Conservation (phyloP, 1,140 invertebrate species). For the Eumaeus atala region DNA sequence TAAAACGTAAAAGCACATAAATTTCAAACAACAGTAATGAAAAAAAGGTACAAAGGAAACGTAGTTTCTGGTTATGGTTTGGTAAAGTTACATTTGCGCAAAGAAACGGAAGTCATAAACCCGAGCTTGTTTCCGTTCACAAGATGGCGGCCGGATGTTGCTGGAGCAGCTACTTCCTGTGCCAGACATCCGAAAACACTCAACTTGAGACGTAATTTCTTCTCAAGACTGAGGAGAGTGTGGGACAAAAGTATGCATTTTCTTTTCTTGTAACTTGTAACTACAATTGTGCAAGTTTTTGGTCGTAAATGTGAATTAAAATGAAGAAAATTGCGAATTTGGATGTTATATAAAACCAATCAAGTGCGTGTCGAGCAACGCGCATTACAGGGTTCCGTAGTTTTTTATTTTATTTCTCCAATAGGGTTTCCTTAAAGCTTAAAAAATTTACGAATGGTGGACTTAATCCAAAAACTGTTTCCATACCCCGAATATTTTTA, state of each 20-base stretch:
- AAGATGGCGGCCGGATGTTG: constrained; percentile 52
- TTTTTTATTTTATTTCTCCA: no score
- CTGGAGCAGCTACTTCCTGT: constrained; percentile 41
- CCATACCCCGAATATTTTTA: no score
- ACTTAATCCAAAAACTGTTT: no score
- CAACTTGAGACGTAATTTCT: constrained; percentile 33
- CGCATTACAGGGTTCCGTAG: no score
- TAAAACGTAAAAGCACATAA: no score
- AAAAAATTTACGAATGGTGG: no score
- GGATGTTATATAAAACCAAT: no score
- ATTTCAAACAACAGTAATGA: neutral
- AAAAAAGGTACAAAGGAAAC: neutral
- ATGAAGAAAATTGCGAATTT: no score
- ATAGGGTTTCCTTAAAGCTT: no score
- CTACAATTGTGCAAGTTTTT: no score
- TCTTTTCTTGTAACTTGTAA: constrained; percentile 1
- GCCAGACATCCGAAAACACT: constrained; percentile 40
- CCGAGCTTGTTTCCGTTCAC: constrained; percentile 35
- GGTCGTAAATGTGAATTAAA: no score
- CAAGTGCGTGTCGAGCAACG: no score
- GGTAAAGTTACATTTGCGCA: constrained; percentile 38
- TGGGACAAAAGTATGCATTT: constrained; percentile 1
- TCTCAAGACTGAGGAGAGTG: constrained; percentile 10
- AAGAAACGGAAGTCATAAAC: constrained; percentile 49
- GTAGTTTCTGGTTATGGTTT: constrained; percentile 2